Percentiles rank a stretch among this genome's conserved stretches.
Evolutionary conservation across 2,888 invertebrate genomes (phyloP).

Genomic region (Melangyna quadrimaculata): DNA sequence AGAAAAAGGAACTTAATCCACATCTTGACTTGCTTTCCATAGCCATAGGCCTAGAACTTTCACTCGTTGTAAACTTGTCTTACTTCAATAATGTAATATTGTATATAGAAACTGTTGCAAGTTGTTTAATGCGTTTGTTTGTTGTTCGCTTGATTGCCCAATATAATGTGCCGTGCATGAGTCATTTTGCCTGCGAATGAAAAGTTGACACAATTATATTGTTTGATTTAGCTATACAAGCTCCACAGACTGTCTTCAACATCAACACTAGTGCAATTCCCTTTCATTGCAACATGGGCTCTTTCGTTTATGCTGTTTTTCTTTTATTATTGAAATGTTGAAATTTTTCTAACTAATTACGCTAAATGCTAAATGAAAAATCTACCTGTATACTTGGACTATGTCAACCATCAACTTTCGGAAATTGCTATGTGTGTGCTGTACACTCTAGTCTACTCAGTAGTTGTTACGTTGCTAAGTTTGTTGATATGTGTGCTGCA

Average conservation of each 20-base stretch:
- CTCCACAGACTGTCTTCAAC: constrained; percentile 13
- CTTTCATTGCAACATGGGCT: constrained; percentile 36
- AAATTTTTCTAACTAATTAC: constrained; percentile 12
- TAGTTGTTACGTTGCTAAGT: constrained; percentile 23
- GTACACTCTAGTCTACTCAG: not conserved
- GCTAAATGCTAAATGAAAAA: constrained; percentile 29
- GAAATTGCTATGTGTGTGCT: constrained; percentile 37
- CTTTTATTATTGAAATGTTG: constrained; percentile 10
- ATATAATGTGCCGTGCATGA: not conserved
- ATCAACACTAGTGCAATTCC: constrained; percentile 32
- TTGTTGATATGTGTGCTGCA: constrained; percentile 39
- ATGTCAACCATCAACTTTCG: constrained; percentile 41
- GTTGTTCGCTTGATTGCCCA: not conserved
- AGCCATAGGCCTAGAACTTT: constrained; percentile 45
- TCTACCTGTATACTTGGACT: constrained; percentile 30
- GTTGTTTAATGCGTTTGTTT: not conserved
- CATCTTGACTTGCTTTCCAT: not conserved
- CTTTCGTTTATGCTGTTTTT: constrained; percentile 25
- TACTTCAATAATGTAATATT: not conserved
- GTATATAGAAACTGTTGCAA: not conserved
- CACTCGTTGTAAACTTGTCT: constrained; percentile 10
- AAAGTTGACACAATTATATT: constrained; percentile 44
- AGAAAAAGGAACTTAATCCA: not conserved
- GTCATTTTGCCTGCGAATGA: constrained; percentile 1
- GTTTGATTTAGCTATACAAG: not conserved